Evolutionary conservation across 2,797 vertebrate species (phyloP), one percentile per base, ranked within the genome.

Genomic region (Hemitrygon akajei): DNA sequence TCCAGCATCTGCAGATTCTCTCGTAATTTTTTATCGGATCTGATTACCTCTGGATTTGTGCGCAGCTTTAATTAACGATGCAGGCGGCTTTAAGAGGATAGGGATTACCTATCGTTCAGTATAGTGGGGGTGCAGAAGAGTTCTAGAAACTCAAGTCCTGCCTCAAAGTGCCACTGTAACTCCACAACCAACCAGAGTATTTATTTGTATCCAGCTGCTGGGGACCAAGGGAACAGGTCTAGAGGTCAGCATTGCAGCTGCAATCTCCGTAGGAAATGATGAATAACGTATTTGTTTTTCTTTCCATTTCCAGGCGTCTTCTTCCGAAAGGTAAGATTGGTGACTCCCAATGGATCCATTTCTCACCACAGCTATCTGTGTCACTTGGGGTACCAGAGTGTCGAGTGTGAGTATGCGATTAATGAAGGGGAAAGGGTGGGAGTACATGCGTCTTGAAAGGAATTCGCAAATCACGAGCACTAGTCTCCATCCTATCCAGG

Each of bases 321-420:
- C n/a, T 93, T 93, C 47, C 91, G 91, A 76, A 93, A 93, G 91
- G 91, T 93, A 93, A 93, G 91, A 93, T 47, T 9, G 12, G 6
- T 92, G 91, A 93, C 73, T 14, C 25, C 40, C 30, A 75, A 75
- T 22, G 71, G 73, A 18, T 76, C 69, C 10, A 27, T 58, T 93
- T 76, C 71, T 58, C 37, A 47, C 71, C 40, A 18, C 91, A 56
- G 71, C 91, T n/a, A 56, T 5, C 22, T 75, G 58, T 30, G 12
- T 75, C 73, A 16, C 11, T 16, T 69, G 16, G 63, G 63, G 37
- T 71, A 47, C 69, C n/a, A 2, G 22, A 37, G 9, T 93, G 40
- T 93, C 37, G 56, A 58, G 2, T 58, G 91, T 75, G 71, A 73
- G 91, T 93, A 93, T 58, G 71, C 30, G 18, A 14, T 75, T 16